Evolutionary conservation across 2,888 invertebrate genomes (phyloP), one percentile per base, ranked within the genome.

Genomic region (Trichogramma evanescens): DNA sequence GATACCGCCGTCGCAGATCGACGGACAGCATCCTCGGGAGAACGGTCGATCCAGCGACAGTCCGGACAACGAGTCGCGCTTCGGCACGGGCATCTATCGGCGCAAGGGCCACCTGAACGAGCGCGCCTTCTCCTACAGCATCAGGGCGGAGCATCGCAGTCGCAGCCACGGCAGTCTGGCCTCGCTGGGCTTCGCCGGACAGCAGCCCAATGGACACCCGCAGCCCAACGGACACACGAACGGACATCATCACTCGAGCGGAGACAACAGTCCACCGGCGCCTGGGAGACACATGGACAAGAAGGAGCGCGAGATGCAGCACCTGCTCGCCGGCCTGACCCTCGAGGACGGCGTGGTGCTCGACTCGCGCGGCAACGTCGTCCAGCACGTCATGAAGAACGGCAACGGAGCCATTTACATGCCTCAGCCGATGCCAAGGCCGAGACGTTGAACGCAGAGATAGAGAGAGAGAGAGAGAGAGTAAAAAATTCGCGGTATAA

Each of bases 41-140:
- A 58, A 66, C 56, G 62, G 66, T 53, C 63, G 65, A 2, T 56
- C 67, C 0, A 66, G 69, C 1, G 77, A 77, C 13, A 74, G 72
- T 59, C 72, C 74, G 3, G 74, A 75, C 57, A 78, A 78, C 62
- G 84, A 84, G 61, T 86, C 86, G 48, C 84, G 85, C 7, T 86
- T 85, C 71, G 85, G 92, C 55, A 89, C 89, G 1, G 90, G 89
- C n/a, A 93, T 94, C 65, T 94, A 94, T 74, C 82, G 91, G 70
- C 89, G 93, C 74, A 93, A 94, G 72, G 94, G 94, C 0, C 94
- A 95, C 72, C 79, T 95, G 66, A 95, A 95, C 78, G 95, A 95
- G 77, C 82, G 94, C 56, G 95, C 95, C 39, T 95, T 95, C 75
- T 93, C 93, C 59, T 94, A 95, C 80, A 94, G 94, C 69, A 95